Evolutionary conservation across 2,888 invertebrate species (phyloP).

Genomic region (Noctua janthe): DNA sequence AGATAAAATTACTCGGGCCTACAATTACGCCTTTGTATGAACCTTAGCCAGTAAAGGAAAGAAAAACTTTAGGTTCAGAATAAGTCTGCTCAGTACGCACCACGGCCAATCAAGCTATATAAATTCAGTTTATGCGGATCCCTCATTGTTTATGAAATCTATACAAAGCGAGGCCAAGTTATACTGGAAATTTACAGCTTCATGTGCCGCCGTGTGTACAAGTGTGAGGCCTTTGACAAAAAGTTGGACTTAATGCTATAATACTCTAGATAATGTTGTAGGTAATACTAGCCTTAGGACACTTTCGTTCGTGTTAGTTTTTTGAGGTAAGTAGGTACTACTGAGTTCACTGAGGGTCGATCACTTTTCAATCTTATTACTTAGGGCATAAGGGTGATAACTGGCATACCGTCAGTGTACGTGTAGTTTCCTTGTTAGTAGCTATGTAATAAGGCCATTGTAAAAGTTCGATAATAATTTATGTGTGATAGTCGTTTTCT

Average conservation of each 20-base stretch:
- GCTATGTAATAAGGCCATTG: not conserved
- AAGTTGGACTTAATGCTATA: slow-evolving; percentile 30
- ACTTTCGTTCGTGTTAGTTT: not conserved
- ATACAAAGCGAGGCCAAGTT: too few species aligned
- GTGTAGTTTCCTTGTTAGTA: not conserved
- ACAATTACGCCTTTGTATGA: slow-evolving; percentile 17
- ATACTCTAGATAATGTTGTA: slow-evolving; percentile 27
- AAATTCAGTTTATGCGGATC: too few species aligned
- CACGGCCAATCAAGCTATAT: too few species aligned
- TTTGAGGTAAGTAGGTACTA: slow-evolving; percentile 11
- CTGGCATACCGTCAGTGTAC: not conserved
- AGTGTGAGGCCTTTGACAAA: slow-evolving; percentile 32
- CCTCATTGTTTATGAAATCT: too few species aligned
- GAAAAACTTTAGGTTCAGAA: slow-evolving; percentile 36
- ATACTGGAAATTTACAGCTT: too few species aligned
- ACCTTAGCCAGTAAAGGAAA: slow-evolving; percentile 11
- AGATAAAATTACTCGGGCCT: slow-evolving; percentile 11
- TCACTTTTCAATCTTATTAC: not conserved
- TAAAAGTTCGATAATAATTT: not conserved
- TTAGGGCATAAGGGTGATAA: not conserved
- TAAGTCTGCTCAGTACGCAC: not conserved
- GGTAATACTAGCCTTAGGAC: not conserved
- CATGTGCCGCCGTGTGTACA: too few species aligned
- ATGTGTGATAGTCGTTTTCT: not conserved
- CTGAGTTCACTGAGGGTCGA: not conserved